phyloP scores from a whole-genome alignment of 2,797 vertebrate genomes.

The Leptodactylus fallax region DNA sequence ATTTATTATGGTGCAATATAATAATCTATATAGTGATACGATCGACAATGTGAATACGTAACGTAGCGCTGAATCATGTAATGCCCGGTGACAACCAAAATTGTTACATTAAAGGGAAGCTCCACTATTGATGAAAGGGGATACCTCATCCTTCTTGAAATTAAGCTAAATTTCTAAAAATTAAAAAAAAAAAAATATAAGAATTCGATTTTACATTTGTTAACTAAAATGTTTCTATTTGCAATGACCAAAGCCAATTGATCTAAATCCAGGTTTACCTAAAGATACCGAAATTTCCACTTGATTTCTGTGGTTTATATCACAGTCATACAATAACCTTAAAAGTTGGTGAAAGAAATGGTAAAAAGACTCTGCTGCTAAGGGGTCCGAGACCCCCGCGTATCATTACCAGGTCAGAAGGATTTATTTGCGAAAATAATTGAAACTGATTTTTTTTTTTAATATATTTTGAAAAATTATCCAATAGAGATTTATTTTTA shows the following conservation, averaged over 20 bases:
- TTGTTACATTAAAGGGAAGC: background rate
- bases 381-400: background rate
- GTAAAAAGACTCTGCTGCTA: conserved; percentile 24
- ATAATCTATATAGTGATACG: background rate
- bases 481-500: conserved; percentile 1
- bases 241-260: background rate
- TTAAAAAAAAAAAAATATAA: no score
- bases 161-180: no score
- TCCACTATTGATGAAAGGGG: background rate
- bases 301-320: background rate
- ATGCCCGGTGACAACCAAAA: background rate
- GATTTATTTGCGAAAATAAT: background rate
- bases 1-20: background rate
- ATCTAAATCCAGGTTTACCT: background rate
- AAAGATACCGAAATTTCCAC: background rate
- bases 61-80: background rate
- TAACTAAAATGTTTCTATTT: background rate
- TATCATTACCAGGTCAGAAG: background rate
- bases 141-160: no score
- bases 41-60: background rate
- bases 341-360: background rate
- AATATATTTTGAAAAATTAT: background rate
- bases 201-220: no score
- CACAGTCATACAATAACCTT: background rate
- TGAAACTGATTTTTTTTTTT: background rate